A percentile compares a stretch with the other conserved stretches of the same genome.
These are phyloP conservation scores for Pogona vitticeps DNA, from an alignment of 2,113 vertebrate genomes.

Conservation along the genomic window DNA sequence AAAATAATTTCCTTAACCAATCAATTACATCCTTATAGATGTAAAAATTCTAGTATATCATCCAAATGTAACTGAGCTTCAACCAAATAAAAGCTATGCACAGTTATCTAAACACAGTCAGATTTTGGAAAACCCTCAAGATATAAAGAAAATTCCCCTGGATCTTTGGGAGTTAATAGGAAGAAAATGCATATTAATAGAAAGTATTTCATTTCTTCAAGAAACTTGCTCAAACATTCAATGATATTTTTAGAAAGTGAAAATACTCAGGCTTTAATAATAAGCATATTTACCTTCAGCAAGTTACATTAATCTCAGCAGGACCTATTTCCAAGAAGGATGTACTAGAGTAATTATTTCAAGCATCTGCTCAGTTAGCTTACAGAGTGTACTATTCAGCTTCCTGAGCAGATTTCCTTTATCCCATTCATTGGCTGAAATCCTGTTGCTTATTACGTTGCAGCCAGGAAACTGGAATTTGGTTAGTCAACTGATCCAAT, in stretches of 20 bases:
- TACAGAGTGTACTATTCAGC: background rate
- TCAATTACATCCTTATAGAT: background rate
- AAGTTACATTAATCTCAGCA: background rate
- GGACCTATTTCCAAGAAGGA: background rate
- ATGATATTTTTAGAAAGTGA: background rate
- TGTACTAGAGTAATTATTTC: background rate
- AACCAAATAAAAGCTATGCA: background rate
- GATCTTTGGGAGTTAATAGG: too few species aligned
- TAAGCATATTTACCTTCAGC: background rate
- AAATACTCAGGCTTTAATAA: background rate
- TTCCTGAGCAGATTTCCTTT: background rate
- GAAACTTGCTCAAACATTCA: background rate
- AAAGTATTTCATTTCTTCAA: background rate
- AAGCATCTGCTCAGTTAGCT: background rate
- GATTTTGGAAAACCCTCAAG: background rate
- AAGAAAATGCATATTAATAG: background rate
- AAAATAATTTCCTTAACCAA: background rate
- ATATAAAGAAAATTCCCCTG: background rate
- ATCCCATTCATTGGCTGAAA: background rate
- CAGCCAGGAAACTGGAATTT: too few species aligned
- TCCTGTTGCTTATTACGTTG: too few species aligned
- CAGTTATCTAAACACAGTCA: background rate
- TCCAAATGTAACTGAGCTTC: background rate
- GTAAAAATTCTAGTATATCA: background rate
- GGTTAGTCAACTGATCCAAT: too few species aligned